Evolutionary conservation across 1,140 invertebrate genomes (phyloP).

Genomic region (Apis florea): DNA sequence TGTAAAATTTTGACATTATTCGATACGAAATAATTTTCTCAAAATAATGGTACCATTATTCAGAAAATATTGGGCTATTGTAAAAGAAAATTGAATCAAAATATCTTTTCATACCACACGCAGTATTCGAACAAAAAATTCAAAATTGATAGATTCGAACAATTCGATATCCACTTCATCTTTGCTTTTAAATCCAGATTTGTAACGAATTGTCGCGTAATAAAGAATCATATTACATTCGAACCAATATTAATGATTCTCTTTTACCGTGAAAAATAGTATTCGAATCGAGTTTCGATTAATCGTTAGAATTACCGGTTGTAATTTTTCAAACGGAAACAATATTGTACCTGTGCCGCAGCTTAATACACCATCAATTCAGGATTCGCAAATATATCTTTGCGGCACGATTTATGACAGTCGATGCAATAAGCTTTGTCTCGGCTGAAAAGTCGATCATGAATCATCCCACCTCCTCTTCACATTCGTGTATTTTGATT

Average conservation of each 20-base stretch:
- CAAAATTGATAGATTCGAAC: no score
- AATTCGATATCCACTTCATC: not conserved
- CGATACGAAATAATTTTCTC: no score
- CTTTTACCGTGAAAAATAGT: not conserved
- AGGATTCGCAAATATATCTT: not conserved
- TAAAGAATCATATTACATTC: no score
- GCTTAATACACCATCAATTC: slow-evolving; percentile 3
- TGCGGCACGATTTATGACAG: slow-evolving; percentile 11
- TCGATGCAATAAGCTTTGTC: not conserved
- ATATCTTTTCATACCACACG: not conserved
- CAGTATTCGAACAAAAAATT: not conserved
- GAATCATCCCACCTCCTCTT: not conserved
- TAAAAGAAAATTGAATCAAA: not conserved
- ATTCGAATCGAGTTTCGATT: not conserved
- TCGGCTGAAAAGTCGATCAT: not conserved
- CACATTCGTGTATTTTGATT: not conserved
- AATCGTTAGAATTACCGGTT: not conserved
- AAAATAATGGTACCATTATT: no score
- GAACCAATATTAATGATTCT: not conserved
- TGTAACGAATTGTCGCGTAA: no score
- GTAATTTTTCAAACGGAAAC: slow-evolving; percentile 18
- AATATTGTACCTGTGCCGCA: not conserved
- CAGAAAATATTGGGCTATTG: no score
- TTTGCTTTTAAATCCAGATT: not conserved
- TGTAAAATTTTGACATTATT: no score